phyloP scores from a whole-genome alignment of 2,888 invertebrate genomes.

The Agrotis clavis region DNA sequence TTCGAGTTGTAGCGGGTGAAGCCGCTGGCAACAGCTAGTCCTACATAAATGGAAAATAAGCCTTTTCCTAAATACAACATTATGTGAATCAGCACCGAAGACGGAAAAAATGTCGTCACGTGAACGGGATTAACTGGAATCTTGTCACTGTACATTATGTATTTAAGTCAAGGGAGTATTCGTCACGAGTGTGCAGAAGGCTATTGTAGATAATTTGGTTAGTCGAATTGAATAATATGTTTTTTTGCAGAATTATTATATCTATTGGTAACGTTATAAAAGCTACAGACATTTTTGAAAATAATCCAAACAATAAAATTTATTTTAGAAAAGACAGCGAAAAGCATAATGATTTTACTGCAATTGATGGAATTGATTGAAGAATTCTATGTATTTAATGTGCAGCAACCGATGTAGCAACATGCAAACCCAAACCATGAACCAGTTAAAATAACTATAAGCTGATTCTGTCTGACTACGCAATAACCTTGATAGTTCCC shows the following conservation, averaged over 20 bases:
- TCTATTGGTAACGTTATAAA: background rate
- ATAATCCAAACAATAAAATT: background rate
- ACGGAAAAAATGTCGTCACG: conserved; percentile 9
- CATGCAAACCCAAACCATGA: background rate
- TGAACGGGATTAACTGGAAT: conserved; percentile 23
- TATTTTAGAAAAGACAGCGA: background rate
- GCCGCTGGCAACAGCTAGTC: too few species aligned
- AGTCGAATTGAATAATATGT: background rate
- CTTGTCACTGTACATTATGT: background rate
- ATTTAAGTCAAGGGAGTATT: conserved; percentile 38
- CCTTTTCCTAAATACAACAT: background rate
- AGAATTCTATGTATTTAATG: too few species aligned
- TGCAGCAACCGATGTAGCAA: too few species aligned
- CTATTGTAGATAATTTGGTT: background rate
- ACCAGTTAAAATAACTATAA: background rate
- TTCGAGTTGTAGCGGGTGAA: too few species aligned
- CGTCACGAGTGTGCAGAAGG: background rate
- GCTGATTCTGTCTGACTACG: background rate
- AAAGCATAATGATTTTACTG: too few species aligned
- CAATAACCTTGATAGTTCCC: background rate
- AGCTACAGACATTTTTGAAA: too few species aligned
- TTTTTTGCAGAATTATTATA: background rate
- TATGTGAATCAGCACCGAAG: conserved; percentile 10
- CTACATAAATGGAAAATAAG: background rate
- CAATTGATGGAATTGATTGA: too few species aligned